Conservation (phyloP, 92 coral and sea anemone genomes). For the Ricordea florida region DNA sequence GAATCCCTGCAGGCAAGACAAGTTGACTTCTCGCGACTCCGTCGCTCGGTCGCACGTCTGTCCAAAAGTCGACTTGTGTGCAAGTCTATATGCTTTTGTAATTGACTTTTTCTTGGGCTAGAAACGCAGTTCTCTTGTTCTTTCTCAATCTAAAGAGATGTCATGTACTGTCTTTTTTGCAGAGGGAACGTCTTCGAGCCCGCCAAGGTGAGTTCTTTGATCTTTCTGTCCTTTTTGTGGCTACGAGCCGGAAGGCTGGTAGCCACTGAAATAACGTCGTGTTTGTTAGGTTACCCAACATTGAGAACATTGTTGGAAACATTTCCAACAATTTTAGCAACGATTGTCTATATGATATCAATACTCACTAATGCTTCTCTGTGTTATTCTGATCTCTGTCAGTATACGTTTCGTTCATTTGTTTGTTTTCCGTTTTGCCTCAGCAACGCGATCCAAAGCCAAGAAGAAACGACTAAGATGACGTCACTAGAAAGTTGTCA, state of each 20-base stretch:
- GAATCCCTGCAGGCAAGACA: too few relatives aligned
- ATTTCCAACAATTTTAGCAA: too few relatives aligned
- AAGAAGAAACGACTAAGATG: conserved; percentile 82
- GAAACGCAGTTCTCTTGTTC: background rate
- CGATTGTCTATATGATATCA: background rate
- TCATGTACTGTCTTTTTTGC: background rate
- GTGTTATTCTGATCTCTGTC: background rate
- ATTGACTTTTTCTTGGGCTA: background rate
- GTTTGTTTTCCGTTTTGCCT: background rate
- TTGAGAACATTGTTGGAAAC: too few relatives aligned
- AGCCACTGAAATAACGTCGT: too few relatives aligned
- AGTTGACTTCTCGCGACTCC: too few relatives aligned
- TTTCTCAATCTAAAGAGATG: background rate
- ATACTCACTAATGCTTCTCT: background rate
- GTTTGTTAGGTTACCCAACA: too few relatives aligned
- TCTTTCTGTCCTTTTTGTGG: background rate
- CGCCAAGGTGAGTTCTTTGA: conserved; percentile 65
- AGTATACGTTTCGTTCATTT: background rate
- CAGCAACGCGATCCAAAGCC: conserved; percentile 55
- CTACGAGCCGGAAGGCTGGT: too few relatives aligned
- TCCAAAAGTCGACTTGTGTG: too few relatives aligned
- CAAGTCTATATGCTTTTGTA: background rate
- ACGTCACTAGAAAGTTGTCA: conserved; percentile 16
- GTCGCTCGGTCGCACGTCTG: too few relatives aligned
- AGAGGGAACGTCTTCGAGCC: conserved; percentile 82